Conservation (phyloP, 2,797 vertebrate genomes). For the Australoheros facetus region DNA sequence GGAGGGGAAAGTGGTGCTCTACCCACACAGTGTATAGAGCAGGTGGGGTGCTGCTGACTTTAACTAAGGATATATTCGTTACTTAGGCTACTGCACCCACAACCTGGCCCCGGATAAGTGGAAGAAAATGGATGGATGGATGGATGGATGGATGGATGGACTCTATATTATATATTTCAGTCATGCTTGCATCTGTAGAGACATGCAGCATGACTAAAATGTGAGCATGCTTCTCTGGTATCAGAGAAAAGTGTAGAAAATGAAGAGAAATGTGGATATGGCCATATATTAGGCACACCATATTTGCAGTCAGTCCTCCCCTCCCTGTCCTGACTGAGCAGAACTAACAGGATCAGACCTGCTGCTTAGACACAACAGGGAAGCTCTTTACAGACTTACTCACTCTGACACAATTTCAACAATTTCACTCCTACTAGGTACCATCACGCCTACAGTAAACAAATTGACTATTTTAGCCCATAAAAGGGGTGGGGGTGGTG, state of each 20-base stretch:
- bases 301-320: slow-evolving; percentile 16
- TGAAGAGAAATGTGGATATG: slow-evolving; percentile 12
- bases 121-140: too few relatives aligned
- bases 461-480: slow-evolving; percentile 55
- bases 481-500: slow-evolving; percentile 4
- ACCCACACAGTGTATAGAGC: too few relatives aligned
- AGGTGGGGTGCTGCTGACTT: too few relatives aligned
- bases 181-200: background rate
- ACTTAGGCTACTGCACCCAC: too few relatives aligned
- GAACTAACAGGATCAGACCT: slow-evolving; percentile 69
- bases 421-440: slow-evolving; percentile 45
- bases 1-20: too few relatives aligned
- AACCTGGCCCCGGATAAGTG: too few relatives aligned
- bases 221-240: background rate
- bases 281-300: slow-evolving; percentile 1
- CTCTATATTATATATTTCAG: background rate
- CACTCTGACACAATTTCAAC: slow-evolving; percentile 58
- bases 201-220: background rate
- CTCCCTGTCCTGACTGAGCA: slow-evolving; percentile 50
- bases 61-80: too few relatives aligned
- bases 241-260: slow-evolving; percentile 9
- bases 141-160: too few relatives aligned
- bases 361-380: slow-evolving; percentile 55
- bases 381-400: slow-evolving; percentile 43
- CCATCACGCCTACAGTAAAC: slow-evolving; percentile 51